These are phyloP conservation scores for Anneissia japonica DNA, from an alignment of 35 echinoderm and acorn worm genomes.

Conservation along the genomic window DNA sequence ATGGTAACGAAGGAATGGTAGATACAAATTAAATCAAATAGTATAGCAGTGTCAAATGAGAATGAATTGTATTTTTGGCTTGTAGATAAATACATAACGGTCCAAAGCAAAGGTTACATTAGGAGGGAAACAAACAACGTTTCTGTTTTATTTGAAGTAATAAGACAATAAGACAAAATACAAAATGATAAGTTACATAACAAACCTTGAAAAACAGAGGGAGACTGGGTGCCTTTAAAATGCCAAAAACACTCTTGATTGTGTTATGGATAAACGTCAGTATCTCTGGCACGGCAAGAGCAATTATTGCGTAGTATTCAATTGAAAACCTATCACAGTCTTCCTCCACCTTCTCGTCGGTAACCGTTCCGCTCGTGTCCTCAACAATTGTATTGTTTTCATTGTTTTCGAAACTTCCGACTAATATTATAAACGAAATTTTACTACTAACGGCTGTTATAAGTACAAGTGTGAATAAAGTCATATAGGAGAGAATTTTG, in stretches of 20 bases:
- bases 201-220: neutral
- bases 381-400: neutral
- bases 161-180: too few species aligned
- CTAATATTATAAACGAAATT: neutral
- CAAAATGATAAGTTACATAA: too few species aligned
- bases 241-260: neutral
- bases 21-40: too few species aligned
- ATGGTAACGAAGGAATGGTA: too few species aligned
- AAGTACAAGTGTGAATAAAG: neutral
- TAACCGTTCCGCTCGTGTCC: neutral
- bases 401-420: neutral
- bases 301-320: neutral
- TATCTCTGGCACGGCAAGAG: neutral
- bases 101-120: too few species aligned
- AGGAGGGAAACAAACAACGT: too few species aligned
- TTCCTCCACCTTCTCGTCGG: neutral
- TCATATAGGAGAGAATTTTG: neutral
- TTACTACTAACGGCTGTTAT: neutral
- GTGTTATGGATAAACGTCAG: neutral
- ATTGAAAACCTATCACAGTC: neutral
- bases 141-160: too few species aligned
- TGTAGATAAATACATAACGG: too few species aligned
- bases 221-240: neutral
- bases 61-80: too few species aligned
- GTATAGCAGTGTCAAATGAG: too few species aligned